Conservation (phyloP, 2,113 vertebrate species). For the Anas platyrhynchos region DNA sequence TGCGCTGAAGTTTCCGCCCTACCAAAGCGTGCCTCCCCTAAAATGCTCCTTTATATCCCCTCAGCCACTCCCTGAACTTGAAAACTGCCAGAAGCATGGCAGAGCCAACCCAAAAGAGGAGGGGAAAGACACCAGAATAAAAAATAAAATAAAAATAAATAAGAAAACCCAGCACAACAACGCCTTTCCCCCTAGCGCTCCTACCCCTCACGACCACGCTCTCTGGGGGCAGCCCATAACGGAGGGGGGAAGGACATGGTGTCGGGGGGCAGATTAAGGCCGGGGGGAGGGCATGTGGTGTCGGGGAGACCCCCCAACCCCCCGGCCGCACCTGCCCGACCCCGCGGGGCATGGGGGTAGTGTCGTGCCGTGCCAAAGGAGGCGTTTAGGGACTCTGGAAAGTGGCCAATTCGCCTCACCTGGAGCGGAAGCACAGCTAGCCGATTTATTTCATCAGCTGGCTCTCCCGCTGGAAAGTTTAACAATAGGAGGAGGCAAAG, state of each 20-base stretch:
- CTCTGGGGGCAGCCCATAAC: background rate
- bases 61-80: background rate
- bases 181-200: background rate
- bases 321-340: slow-evolving; percentile 19
- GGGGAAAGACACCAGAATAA: background rate
- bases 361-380: background rate
- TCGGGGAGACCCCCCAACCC: background rate
- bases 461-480: slow-evolving; percentile 70
- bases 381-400: slow-evolving; percentile 8
- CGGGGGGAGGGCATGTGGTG: no score
- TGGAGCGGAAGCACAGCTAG: background rate
- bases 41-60: background rate
- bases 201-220: background rate
- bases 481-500: slow-evolving; percentile 44
- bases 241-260: background rate
- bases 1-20: background rate
- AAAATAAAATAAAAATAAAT: background rate
- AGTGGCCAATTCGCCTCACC: background rate
- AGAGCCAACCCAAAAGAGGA: background rate
- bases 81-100: background rate
- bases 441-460: slow-evolving; percentile 41
- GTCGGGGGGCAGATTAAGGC: no score
- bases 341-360: background rate
- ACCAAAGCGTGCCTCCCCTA: background rate
- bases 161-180: background rate